Percentiles rank a stretch among this genome's conserved stretches.
These are phyloP conservation scores for Philonicus albiceps DNA, from an alignment of 2,888 invertebrate species.

Conservation along the genomic window DNA sequence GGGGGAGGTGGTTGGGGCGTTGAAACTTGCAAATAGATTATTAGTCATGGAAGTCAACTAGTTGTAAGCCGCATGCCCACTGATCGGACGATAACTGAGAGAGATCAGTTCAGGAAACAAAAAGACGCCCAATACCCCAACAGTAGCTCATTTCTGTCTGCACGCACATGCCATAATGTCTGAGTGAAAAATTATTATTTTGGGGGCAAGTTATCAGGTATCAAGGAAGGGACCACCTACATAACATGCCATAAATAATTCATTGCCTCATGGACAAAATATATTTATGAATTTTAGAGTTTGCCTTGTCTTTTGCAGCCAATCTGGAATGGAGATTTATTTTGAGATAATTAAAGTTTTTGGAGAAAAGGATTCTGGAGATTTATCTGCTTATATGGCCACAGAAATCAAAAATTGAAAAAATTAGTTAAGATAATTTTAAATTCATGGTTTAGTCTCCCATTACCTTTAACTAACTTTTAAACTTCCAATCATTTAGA, in stretches of 20 bases:
- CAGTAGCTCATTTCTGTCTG: conserved; percentile 48
- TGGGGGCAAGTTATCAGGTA: conserved; percentile 20
- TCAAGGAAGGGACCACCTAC: conserved; percentile 41
- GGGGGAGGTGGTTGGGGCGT: conserved; percentile 38
- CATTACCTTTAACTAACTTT: too few relatives aligned
- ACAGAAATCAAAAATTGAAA: neutral
- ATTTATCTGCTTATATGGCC: neutral
- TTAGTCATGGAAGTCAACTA: conserved; percentile 34
- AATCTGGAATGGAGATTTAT: neutral
- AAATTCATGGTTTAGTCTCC: too few relatives aligned
- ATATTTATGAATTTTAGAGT: neutral
- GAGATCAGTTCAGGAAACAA: conserved; percentile 43
- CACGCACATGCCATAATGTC: conserved; percentile 43
- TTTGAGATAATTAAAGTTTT: neutral
- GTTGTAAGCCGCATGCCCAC: conserved; percentile 1
- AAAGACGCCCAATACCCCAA: conserved; percentile 41
- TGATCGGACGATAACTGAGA: conserved; percentile 24
- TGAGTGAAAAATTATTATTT: conserved; percentile 41
- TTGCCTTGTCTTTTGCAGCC: neutral
- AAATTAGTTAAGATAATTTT: neutral
- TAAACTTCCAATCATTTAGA: too few relatives aligned
- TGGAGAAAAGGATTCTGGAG: neutral
- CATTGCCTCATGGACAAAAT: conserved; percentile 13
- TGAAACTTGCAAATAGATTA: conserved; percentile 41
- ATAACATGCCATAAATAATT: conserved; percentile 30